phyloP scores from a whole-genome alignment of 2,113 vertebrate genomes.

The Trematomus loennbergii region DNA sequence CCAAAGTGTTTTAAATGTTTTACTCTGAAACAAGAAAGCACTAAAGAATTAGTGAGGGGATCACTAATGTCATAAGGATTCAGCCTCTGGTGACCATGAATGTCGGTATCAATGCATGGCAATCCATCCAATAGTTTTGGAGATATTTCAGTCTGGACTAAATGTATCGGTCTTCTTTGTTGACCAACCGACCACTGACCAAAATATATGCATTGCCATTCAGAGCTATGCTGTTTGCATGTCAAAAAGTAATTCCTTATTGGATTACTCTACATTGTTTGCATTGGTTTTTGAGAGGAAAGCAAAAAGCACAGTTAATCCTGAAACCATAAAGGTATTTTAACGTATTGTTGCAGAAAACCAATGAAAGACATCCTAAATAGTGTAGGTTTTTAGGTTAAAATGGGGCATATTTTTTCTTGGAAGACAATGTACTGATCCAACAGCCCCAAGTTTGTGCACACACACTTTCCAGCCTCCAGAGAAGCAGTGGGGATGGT shows the following conservation, averaged over 20 bases:
- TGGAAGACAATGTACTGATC: neutral
- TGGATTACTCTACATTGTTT: neutral
- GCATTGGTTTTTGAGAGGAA: neutral
- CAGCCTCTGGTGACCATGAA: neutral
- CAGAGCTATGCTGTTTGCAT: neutral
- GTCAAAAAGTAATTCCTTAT: neutral
- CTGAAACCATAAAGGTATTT: neutral
- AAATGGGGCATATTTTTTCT: neutral
- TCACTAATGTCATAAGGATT: neutral
- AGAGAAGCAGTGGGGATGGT: slow-evolving; percentile 9
- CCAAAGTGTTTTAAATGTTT: neutral
- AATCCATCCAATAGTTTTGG: too few relatives aligned
- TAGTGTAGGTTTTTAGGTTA: neutral
- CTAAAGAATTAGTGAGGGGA: neutral
- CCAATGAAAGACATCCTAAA: neutral
- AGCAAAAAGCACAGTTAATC: neutral
- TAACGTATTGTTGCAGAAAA: neutral
- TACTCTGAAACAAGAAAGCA: neutral
- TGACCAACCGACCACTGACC: too few relatives aligned
- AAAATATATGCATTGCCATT: neutral
- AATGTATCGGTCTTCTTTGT: neutral
- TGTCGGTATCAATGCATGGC: too few relatives aligned
- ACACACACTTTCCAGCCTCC: slow-evolving; percentile 7
- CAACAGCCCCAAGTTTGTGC: neutral
- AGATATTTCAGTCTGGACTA: neutral